A percentile compares a stretch with the other conserved stretches of the same genome.
Evolutionary conservation across 1,140 invertebrate species (phyloP).

Genomic region (Lordiphosa clarofinis): DNA sequence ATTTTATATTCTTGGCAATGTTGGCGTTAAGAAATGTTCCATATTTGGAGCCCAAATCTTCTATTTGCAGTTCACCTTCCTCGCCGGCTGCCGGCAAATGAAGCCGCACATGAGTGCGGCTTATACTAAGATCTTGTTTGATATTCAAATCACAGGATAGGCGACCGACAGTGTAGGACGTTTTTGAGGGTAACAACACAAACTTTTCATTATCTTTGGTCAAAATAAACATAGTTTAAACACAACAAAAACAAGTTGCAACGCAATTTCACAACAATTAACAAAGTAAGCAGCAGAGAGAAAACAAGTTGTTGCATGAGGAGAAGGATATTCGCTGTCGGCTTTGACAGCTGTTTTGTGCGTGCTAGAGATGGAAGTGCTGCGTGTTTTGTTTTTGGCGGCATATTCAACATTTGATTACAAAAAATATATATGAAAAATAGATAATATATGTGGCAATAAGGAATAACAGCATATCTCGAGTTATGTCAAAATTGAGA

Average conservation of each 20-base stretch:
- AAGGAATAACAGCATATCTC: too few species aligned
- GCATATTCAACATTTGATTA: too few species aligned
- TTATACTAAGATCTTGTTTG: constrained; percentile 81
- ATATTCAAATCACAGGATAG: constrained; percentile 78
- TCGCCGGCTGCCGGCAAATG: constrained; percentile 59
- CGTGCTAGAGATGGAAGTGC: too few species aligned
- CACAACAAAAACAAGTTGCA: constrained; percentile 23
- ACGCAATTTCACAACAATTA: constrained; percentile 29
- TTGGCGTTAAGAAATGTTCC: constrained; percentile 81
- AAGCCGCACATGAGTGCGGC: constrained; percentile 81
- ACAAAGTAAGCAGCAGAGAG: not conserved
- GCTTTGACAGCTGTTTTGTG: too few species aligned
- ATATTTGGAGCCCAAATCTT: constrained; percentile 82
- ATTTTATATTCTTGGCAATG: constrained; percentile 36
- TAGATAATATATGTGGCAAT: too few species aligned
- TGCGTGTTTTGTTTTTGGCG: too few species aligned
- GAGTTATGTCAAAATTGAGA: too few species aligned
- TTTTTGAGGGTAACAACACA: constrained; percentile 40
- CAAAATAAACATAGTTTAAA: constrained; percentile 49
- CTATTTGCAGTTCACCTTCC: constrained; percentile 18
- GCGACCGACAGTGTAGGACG: constrained; percentile 59
- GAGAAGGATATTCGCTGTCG: too few species aligned
- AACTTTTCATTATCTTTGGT: constrained; percentile 56
- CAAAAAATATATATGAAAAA: too few species aligned
- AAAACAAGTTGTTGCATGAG: not conserved